Base-by-base conservation (phyloP, 2,888 invertebrate species). In the Cynaeus angustus region DNA sequence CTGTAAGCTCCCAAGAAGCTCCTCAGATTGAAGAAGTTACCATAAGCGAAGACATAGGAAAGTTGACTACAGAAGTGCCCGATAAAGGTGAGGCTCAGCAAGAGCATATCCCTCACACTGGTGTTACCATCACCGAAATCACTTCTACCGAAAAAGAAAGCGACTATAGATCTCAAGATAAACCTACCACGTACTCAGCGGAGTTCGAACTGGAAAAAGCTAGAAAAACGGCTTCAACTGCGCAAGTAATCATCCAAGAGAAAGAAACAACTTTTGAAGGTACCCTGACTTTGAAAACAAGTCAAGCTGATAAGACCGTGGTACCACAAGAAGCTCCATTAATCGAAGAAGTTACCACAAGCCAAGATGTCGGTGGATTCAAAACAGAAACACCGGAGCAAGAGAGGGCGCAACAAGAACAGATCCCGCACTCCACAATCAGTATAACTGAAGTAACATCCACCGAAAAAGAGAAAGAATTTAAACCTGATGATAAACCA, bases 1-100 rank as follows among this genome's bases (percentile, higher is more conserved):
- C 85, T 5, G 83, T 90, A 70, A 85, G 88, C 14, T 87, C 90
- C 1, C 88, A 90, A 58, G 82, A 89, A 68, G 88, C 58, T 12
- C 59, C 66, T 21, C n/a, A 68, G 30, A 62, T 72, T 43, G 66
- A 72, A 55, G 77, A 76, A 55, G 45, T 70, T 50, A 72, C 41
- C 59, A 65, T 58, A 33, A 37, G 70, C 56, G 38, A 78, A 67
- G 68, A 77, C 28, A 75, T 58, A 26, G 48, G n/a, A 7, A 61
- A 48, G 10, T 50, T 69, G 16, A 61, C 30, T 28, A 53, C 46
- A 13, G 65, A 61, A 30, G 30, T 37, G 70, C 79, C 80, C 26
- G 74, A 72, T 26, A 64, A 75, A 72, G 80, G 71, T 6, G 74
- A 77, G 72, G 85, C 85, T 14, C 80, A 73, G 16, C 30, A 77